These are phyloP conservation scores for Hartigia nigra DNA, from an alignment of 2,888 invertebrate species.

Conservation along the genomic window DNA sequence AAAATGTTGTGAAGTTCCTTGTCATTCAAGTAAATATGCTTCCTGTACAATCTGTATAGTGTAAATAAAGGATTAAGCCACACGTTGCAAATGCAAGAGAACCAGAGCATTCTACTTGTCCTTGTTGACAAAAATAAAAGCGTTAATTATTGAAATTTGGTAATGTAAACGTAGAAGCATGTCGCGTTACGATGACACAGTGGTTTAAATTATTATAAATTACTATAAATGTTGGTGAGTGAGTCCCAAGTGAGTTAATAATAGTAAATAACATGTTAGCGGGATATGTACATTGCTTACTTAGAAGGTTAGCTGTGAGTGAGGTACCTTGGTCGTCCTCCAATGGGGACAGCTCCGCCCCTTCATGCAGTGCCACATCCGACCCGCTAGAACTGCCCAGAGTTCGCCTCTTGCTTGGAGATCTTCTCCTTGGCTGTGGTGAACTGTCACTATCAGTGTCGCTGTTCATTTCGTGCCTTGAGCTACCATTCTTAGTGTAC, in stretches of 20 bases:
- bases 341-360: constrained; percentile 71
- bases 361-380: constrained; percentile 74
- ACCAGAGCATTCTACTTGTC: neutral
- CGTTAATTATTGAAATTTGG: neutral
- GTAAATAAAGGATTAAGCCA: neutral
- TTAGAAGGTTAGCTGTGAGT: constrained; percentile 65
- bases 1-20: neutral
- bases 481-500: constrained; percentile 54
- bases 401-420: constrained; percentile 65
- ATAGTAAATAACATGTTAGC: constrained; percentile 33
- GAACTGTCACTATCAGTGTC: constrained; percentile 63
- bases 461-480: constrained; percentile 56
- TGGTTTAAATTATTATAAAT: neutral
- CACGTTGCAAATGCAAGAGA: neutral
- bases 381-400: constrained; percentile 74
- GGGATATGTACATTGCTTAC: constrained; percentile 65
- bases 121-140: neutral
- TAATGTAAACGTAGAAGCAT: neutral
- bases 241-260: neutral
- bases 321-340: constrained; percentile 74
- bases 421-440: constrained; percentile 55
- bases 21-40: neutral
- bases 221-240: neutral
- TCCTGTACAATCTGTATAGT: neutral
- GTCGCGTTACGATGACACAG: neutral